Base-by-base conservation (phyloP, 2,888 invertebrate species). In the Amphipyra tragopoginis region DNA sequence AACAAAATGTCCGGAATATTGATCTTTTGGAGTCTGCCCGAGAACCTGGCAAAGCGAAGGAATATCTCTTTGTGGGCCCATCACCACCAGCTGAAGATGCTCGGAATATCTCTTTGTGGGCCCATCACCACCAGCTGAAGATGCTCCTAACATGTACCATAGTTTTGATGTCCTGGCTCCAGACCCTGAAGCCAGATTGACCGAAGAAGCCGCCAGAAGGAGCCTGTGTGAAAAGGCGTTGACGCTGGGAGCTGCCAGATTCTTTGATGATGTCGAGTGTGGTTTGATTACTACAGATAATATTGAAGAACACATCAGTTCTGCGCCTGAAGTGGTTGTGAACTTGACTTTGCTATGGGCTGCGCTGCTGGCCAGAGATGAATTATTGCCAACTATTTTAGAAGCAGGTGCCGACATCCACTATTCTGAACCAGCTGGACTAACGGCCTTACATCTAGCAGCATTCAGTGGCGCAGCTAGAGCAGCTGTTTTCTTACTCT, bases 71-170 rank as follows among this genome's bases (percentile, higher is more conserved):
- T 84, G 97, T 97, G 70, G 97, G 97, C 13, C 97, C 97, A 11
- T n/a, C n/a, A n/a, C n/a, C n/a, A n/a, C n/a, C n/a, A n/a, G n/a
- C n/a, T n/a, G n/a, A n/a, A n/a, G n/a, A n/a, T n/a, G n/a, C n/a
- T n/a, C n/a, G 84, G 97, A 97, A 87, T 97, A 97, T 83, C 96
- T 97, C 90, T 97, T 97, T 84, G 97, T 97, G 70, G 97, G 97
- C 13, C 97, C 97, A 11, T 97, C 97, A 6, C 97, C 97, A 11
- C 97, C 97, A 2, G 96, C 97, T 45, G 97, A 97, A 90, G 97
- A 97, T 92, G 97, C 97, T 3, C 96, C 97, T 51, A 97, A 97
- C 78, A 96, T 97, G 93, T 97, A 97, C 88, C 97, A 97, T 78
- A 97, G 97, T 85, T 97, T 97, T 70, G 97, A 96, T 81, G 96